Percentiles rank a stretch among this genome's conserved stretches.
Evolutionary conservation across 92 coral and sea anemone species (phyloP).

Genomic region (Isaurus tuberculatus): DNA sequence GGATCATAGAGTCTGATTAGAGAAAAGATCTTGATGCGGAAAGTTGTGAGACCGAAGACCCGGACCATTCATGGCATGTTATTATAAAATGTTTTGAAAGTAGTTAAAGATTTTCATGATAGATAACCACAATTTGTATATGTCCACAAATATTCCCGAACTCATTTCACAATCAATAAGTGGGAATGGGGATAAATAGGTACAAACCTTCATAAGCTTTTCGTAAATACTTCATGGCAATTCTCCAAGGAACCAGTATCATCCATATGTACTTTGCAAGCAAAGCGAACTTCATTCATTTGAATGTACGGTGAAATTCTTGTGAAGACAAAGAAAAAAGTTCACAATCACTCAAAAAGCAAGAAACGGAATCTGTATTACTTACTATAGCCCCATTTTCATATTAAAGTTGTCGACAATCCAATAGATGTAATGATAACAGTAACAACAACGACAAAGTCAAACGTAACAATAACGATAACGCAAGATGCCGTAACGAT

Average conservation of each 20-base stretch:
- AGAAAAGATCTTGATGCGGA: too few species aligned
- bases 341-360: neutral
- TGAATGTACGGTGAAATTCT: neutral
- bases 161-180: too few species aligned
- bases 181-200: neutral
- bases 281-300: neutral
- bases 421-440: too few species aligned
- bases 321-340: neutral
- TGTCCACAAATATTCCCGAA: neutral
- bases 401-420: too few species aligned
- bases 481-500: neutral
- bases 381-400: neutral
- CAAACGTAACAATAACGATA: too few species aligned
- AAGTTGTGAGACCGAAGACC: too few species aligned
- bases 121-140: neutral
- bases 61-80: too few species aligned
- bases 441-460: too few species aligned
- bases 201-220: constrained; percentile 13
- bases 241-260: constrained; percentile 11
- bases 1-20: too few species aligned
- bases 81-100: too few species aligned
- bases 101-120: too few species aligned
- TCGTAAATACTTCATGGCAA: neutral
- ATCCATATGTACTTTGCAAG: neutral
- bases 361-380: neutral